phyloP scores from a whole-genome alignment of 2,888 invertebrate species.

The Cantharis flavilabris region DNA sequence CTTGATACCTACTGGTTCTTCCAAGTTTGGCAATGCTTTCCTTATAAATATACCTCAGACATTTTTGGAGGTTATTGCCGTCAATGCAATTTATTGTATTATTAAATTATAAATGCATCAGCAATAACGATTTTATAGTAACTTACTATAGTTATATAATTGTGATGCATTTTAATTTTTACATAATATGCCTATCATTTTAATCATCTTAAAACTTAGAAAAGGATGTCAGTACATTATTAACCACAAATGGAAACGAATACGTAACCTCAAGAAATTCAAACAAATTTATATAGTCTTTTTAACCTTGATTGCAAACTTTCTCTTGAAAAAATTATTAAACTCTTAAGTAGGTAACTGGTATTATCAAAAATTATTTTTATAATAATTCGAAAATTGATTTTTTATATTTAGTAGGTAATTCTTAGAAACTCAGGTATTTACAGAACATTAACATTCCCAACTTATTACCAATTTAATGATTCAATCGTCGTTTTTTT shows the following conservation, averaged over 20 bases:
- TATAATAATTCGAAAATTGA: not conserved
- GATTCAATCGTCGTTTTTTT: not conserved
- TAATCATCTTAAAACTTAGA: not conserved
- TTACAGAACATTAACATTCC: not conserved
- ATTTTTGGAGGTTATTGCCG: not conserved
- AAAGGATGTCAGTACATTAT: not conserved
- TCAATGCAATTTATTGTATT: not conserved
- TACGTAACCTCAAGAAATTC: not conserved
- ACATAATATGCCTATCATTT: not conserved
- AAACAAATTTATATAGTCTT: not conserved
- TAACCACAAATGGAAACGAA: not conserved
- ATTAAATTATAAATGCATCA: not conserved
- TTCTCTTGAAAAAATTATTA: not conserved
- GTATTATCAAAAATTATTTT: not conserved
- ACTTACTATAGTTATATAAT: not conserved
- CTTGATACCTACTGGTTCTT: not conserved
- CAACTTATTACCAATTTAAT: not conserved
- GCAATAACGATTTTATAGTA: too few species aligned
- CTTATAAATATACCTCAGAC: not conserved
- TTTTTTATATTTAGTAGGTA: not conserved
- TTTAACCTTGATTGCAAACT: not conserved
- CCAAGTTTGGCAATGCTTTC: not conserved
- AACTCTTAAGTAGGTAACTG: not conserved
- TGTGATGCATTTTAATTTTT: not conserved
- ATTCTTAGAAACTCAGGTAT: not conserved